These are phyloP conservation scores for Magallana nippona DNA, from an alignment of 2,888 invertebrate species.

Conservation along the genomic window DNA sequence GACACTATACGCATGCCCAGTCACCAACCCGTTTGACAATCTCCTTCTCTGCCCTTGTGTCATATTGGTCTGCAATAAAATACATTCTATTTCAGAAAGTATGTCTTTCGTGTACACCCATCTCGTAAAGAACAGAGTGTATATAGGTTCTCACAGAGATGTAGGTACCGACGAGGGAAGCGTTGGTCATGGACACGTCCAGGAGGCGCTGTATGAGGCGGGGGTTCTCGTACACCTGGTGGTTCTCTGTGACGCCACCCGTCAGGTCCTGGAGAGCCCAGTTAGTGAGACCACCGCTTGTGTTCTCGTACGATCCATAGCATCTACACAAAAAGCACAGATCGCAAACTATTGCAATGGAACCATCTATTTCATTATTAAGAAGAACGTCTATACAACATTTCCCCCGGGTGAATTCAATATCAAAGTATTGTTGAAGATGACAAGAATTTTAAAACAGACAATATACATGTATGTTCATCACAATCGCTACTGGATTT, in stretches of 20 bases:
- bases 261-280: conserved; percentile 99
- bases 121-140: neutral
- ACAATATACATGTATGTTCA: no score
- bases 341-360: no score
- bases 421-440: no score
- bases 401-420: no score
- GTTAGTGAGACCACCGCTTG: conserved; percentile 96
- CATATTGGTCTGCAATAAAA: conserved; percentile 15
- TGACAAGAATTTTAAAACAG: no score
- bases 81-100: no score
- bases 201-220: conserved; percentile 54
- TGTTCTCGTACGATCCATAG: conserved; percentile 97
- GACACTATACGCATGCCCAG: conserved; percentile 57
- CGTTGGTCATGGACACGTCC: conserved; percentile 55
- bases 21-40: conserved; percentile 54
- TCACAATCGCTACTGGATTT: no score
- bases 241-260: conserved; percentile 75
- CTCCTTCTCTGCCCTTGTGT: conserved; percentile 34
- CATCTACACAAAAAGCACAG: conserved; percentile 82
- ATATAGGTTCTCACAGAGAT: conserved; percentile 52
- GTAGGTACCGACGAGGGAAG: conserved; percentile 55
- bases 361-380: no score
- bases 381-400: no score
- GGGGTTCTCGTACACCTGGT: conserved; percentile 57
- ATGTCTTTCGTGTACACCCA: no score